Evolutionary conservation across 1,140 invertebrate genomes (phyloP), one percentile per base, ranked within the genome.

Genomic region (Holotrichia oblita): DNA sequence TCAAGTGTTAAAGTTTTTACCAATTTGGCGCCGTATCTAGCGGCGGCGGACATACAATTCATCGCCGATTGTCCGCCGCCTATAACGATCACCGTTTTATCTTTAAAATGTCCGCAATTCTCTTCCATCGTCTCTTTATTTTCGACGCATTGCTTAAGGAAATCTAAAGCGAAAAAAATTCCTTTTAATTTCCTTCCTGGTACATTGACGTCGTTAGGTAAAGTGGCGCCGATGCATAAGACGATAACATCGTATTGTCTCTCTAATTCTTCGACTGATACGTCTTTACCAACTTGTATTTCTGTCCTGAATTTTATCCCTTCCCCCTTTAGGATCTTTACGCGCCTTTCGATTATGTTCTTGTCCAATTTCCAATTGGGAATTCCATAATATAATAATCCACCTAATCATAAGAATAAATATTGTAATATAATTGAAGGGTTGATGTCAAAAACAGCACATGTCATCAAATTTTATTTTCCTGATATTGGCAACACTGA

Each of bases 21-120:
- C 48, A 93, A 94, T 84, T 95, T 97, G 14, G 98, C 98, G 44
- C 97, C 97, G 90, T 99, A 97, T 84, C 98, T 91, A 12, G 99
- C 90, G 4, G 97, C 97, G 1, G 98, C 99, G 41, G 96, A 98
- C 87, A 99, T 99, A 85, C 98, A 99, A 90, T 99, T 98, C 88
- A 96, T 98, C 0, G 98, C 98, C n/a, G 98, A 99, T 86, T 99
- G 98, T 27, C 98, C 98, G 10, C 98, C 98, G 20, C 98, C 98
- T 83, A 99, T 97, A 78, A 99, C 93, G 79, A 99, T 93, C 4
- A 99, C 97, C 87, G 98, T 90, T 87, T 99, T 99, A 82, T 95
- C 95, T 85, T 97, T 95, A 17, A 98, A 98, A 55, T 93, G 40
- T 96, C 90, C 77, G 86, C 87, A 81, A 85, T 87, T 76, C 82